Base-by-base conservation (phyloP, 1,140 invertebrate genomes). In the Papilio glaucus region DNA sequence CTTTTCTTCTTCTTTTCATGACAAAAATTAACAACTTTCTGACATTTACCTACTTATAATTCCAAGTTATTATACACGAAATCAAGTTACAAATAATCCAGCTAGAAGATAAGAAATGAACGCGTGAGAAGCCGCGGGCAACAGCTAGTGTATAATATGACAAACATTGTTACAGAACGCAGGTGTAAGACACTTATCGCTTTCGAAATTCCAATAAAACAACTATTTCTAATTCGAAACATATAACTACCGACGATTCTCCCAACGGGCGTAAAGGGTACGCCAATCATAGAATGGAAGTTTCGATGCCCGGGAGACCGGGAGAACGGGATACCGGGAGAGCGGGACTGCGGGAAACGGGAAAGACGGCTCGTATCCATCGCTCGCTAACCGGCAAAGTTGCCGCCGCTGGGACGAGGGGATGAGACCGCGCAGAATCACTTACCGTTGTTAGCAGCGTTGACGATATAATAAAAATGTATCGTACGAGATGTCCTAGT, bases 161-260 rank as follows among this genome's bases (percentile, higher is more conserved):
- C n/a, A n/a, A n/a, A n/a, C n/a, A n/a, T n/a, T n/a, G n/a, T n/a
- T n/a, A 57, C 8, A 57, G 8, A 5, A 63, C 62, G 13, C 62
- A 65, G 10, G 38, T 21, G 42, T 49, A 8, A 49, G 33, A 42
- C 10, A 53, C 45, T 53, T 18, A 29, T 24, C 45, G 21, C n/a
- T 45, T 45, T 37, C 13, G 29, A 39, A 63, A 63, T 63, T 39
- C 33, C n/a, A 63, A 37, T 63, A 63, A 65, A 68, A 68, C 45
- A 69, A 15, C 67, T 69, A 69, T 69, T 69, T 69, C 67, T 69
- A 53, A 69, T 69, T 69, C 67, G 41, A 53, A 69, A 69, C 42
- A 69, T 49, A 69, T 53, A 69, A 69, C 42, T 69, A 69, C 37
- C 1, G 67, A 24, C 67, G 18, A 69, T 68, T 68, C 49, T 24